These are phyloP conservation scores for Flexamia atlantica DNA, from an alignment of 2,888 invertebrate genomes.

Conservation along the genomic window DNA sequence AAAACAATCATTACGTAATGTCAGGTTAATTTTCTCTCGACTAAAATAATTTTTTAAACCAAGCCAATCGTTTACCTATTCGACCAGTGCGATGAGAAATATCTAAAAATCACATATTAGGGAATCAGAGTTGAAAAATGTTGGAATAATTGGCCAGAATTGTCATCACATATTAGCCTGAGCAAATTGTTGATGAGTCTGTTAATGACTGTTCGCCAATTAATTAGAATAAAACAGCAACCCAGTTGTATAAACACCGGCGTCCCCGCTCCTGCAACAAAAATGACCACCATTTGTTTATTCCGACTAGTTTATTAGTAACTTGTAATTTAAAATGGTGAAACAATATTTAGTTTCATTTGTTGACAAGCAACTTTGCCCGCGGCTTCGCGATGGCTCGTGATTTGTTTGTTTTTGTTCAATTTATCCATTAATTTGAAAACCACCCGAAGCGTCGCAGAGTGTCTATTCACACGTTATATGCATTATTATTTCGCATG, in stretches of 20 bases:
- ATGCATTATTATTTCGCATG: constrained; percentile 24
- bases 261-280: constrained; percentile 10
- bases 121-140: constrained; percentile 1
- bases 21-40: too few species aligned
- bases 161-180: background rate
- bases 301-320: constrained; percentile 48
- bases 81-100: background rate
- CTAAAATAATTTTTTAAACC: too few species aligned
- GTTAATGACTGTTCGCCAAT: constrained; percentile 25
- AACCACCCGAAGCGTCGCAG: constrained; percentile 44
- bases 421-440: constrained; percentile 58
- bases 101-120: background rate
- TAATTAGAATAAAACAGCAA: constrained; percentile 48
- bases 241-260: constrained; percentile 6
- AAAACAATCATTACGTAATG: too few species aligned
- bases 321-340: constrained; percentile 49
- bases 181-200: constrained; percentile 49
- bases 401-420: constrained; percentile 60
- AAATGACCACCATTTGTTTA: constrained; percentile 34
- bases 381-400: constrained; percentile 14
- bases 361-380: constrained; percentile 27
- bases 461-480: constrained; percentile 47
- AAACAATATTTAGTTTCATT: constrained; percentile 59
- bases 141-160: constrained; percentile 2
- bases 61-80: too few species aligned